Evolutionary conservation across 1,140 invertebrate genomes (phyloP).

Genomic region (Megathymus violae): DNA sequence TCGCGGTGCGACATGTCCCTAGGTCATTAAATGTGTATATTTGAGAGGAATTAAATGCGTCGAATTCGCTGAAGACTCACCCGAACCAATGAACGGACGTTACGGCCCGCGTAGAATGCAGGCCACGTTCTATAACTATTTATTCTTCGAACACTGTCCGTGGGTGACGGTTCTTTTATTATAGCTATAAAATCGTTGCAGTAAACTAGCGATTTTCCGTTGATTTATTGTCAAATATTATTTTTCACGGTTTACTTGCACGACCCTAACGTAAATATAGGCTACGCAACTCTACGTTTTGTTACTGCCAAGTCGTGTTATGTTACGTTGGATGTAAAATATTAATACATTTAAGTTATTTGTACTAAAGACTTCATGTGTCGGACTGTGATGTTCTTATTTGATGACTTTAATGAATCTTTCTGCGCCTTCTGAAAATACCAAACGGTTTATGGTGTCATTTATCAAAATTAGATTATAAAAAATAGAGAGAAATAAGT

Average conservation of each 20-base stretch:
- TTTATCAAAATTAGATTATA: no score
- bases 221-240: constrained; percentile 78
- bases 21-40: background rate
- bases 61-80: constrained; percentile 47
- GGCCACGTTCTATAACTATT: constrained; percentile 66
- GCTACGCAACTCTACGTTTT: constrained; percentile 35
- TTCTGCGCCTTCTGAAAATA: no score
- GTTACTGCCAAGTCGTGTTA: constrained; percentile 8
- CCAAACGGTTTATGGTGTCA: no score
- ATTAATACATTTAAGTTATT: background rate
- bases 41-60: constrained; percentile 52
- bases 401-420: no score
- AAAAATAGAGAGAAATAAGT: no score
- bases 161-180: constrained; percentile 80
- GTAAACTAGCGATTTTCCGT: constrained; percentile 68
- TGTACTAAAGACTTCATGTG: background rate
- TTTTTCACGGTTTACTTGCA: constrained; percentile 76
- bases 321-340: background rate
- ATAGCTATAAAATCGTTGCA: constrained; percentile 74
- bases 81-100: constrained; percentile 50
- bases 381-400: no score
- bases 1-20: background rate
- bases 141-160: constrained; percentile 68
- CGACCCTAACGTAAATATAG: constrained; percentile 59
- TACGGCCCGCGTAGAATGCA: constrained; percentile 62